Conservation (phyloP, 2,797 vertebrate species). For the Chaetodon trifasciatus region DNA sequence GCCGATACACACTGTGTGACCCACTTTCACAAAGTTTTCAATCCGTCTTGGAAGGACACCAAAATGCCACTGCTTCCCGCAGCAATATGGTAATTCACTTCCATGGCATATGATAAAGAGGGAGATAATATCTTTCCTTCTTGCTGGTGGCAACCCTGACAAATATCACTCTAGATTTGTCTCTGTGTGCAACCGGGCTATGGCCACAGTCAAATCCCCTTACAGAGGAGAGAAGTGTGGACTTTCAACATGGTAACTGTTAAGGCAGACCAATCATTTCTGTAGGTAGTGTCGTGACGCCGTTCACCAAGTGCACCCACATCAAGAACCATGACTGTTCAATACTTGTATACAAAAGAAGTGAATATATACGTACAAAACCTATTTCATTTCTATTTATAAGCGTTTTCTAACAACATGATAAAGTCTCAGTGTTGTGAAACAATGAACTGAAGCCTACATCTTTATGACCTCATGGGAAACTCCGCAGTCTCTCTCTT, state of each 20-base stretch:
- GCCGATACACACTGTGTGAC: slow-evolving; percentile 54
- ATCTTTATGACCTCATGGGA: slow-evolving; percentile 67
- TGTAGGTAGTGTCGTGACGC: slow-evolving; percentile 4
- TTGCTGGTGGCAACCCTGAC: slow-evolving; percentile 45
- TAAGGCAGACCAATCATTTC: slow-evolving; percentile 24
- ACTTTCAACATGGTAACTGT: slow-evolving; percentile 41
- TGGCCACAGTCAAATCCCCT: neutral
- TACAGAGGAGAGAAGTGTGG: slow-evolving; percentile 35
- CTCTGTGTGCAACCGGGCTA: neutral
- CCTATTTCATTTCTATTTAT: neutral
- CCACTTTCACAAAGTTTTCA: slow-evolving; percentile 70
- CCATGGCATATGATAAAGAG: slow-evolving; percentile 58
- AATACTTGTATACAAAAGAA: neutral
- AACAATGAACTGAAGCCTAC: slow-evolving; percentile 25
- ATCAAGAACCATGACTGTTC: neutral
- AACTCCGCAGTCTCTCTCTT: slow-evolving; percentile 60
- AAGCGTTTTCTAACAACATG: neutral
- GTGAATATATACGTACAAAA: neutral
- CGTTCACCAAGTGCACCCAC: neutral
- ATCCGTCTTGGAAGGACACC: slow-evolving; percentile 61
- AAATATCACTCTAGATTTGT: slow-evolving; percentile 30
- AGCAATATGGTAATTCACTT: slow-evolving; percentile 62
- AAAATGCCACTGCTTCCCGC: slow-evolving; percentile 50
- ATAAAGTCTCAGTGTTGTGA: slow-evolving; percentile 7
- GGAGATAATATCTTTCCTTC: slow-evolving; percentile 55